Base-by-base conservation (phyloP, 2,888 invertebrate genomes). In the Stenoptilia bipunctidactyla region DNA sequence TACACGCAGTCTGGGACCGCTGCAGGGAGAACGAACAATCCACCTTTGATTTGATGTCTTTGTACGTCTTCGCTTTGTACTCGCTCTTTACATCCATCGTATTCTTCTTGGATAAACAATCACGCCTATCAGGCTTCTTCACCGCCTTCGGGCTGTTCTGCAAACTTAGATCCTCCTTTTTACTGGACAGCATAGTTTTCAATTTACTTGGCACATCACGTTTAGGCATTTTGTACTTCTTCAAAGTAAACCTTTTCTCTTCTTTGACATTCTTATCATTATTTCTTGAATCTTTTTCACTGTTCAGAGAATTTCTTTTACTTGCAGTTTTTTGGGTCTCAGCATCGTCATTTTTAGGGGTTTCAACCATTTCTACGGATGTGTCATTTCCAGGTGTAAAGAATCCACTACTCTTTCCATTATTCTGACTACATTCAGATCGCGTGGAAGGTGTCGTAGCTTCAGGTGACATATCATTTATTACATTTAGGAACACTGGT, bases 41-140 rank as follows among this genome's bases (percentile, higher is more conserved):
- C 45, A 94, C 91, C 73, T 93, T 92, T 36, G 96, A 93, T 71
- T 96, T 96, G 27, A 96, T 91, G 66, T 96, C 95, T 71, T 92
- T 93, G 49, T 90, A 89, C 9, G 90, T 88, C 61, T 91, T 91
- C 30, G 86, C 85, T 55, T 89, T 88, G 51, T 87, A 89, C 53
- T 92, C 91, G 38, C 79, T 86, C 70, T 90, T 92, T 88, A 92
- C 90, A 38, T 95, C 94, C 39, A 91, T 89, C 5, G 70, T 61
- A 49, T 64, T 75, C 53, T 80, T 82, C 52, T 83, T 83, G 27
- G 66, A 53, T 41, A 75, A 56, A 53, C 58, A 73, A 59, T 94
- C 94, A 88, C 95, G 93, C 51, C 92, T 88, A 13, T 91, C 90
- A 1, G 66, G 77, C 56, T 88, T 89, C 53, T 87, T 87, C 1